phyloP scores from a whole-genome alignment of 2,797 vertebrate genomes.

The Anguilla obscura region DNA sequence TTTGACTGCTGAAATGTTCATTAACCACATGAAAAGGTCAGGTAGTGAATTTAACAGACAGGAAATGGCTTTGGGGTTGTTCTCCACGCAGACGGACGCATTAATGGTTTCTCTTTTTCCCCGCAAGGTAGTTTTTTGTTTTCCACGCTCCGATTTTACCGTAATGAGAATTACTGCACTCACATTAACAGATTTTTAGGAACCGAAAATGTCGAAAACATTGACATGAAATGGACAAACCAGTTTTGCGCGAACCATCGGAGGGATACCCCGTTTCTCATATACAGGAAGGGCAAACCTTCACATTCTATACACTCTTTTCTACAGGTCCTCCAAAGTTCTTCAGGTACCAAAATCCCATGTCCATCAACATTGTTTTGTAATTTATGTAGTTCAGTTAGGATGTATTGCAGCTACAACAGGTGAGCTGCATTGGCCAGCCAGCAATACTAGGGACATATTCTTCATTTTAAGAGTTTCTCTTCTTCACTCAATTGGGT shows the following conservation, averaged over 20 bases:
- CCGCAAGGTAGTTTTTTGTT: neutral
- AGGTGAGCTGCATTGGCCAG: neutral
- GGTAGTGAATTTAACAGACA: constrained; percentile 34
- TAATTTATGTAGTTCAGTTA: neutral
- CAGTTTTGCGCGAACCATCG: neutral
- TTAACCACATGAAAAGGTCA: constrained; percentile 44
- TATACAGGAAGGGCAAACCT: neutral
- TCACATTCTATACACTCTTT: neutral
- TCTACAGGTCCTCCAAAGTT: neutral
- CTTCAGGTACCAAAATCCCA: neutral
- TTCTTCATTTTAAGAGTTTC: neutral
- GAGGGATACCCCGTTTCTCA: neutral
- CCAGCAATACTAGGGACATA: neutral
- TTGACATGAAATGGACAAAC: neutral
- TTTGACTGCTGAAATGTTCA: constrained; percentile 31
- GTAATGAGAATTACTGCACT: neutral
- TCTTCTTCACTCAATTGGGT: too few species aligned
- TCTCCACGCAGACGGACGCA: neutral
- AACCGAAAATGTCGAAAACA: neutral
- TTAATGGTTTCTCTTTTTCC: neutral
- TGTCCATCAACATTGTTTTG: neutral
- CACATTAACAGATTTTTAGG: neutral
- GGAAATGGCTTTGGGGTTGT: constrained; percentile 14
- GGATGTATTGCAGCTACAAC: neutral
- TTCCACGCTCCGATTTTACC: neutral